Evolutionary conservation across 2,888 invertebrate genomes (phyloP).

Genomic region (Dasypolia templi): DNA sequence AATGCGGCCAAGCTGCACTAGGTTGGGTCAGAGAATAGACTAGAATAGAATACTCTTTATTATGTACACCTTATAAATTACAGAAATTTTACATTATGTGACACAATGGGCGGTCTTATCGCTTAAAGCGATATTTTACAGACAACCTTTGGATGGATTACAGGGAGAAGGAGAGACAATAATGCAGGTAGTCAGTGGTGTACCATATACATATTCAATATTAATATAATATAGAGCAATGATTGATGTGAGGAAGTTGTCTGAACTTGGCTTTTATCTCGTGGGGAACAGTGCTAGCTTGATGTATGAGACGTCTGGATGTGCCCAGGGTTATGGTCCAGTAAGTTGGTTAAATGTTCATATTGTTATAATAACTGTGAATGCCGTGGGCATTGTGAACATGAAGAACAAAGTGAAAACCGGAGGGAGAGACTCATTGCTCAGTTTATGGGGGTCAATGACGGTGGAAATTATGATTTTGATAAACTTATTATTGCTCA

Average conservation of each 20-base stretch:
- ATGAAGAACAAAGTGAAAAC: neutral
- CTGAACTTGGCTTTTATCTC: conserved; percentile 69
- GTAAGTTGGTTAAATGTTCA: conserved; percentile 12
- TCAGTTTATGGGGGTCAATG: neutral
- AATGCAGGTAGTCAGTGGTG: no score
- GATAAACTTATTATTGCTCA: neutral
- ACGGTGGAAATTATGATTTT: neutral
- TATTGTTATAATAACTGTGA: neutral
- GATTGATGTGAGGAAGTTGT: conserved; percentile 74
- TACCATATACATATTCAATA: no score
- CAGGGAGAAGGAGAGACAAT: no score
- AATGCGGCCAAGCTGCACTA: conserved; percentile 77
- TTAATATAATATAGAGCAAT: no score
- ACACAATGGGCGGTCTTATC: no score
- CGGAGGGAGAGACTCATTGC: neutral
- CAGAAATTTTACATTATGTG: no score
- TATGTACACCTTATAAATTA: no score
- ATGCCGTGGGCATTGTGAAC: neutral
- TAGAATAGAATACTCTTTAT: no score
- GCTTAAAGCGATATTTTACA: no score
- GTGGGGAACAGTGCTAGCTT: conserved; percentile 78
- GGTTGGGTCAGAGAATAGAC: conserved; percentile 72
- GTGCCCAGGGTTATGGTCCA: conserved; percentile 53
- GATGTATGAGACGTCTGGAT: conserved; percentile 72
- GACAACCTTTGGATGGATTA: no score